phyloP scores from a whole-genome alignment of 2,888 invertebrate species.

The Chrysolina americana region DNA sequence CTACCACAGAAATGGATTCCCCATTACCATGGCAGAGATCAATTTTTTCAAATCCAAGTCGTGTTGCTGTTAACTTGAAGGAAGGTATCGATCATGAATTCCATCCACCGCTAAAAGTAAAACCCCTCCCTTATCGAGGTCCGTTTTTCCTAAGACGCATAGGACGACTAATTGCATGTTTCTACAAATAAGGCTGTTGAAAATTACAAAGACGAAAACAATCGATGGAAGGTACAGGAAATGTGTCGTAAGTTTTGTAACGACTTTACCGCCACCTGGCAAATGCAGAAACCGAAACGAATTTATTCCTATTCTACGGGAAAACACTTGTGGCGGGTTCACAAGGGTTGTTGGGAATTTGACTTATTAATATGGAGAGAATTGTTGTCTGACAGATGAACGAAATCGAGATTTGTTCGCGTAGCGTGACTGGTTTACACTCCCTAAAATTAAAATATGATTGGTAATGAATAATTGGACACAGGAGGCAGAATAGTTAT shows the following conservation, averaged over 20 bases:
- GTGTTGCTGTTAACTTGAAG: no score
- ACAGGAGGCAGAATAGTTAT: no score
- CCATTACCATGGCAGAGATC: no score
- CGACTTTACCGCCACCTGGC: conserved; percentile 64
- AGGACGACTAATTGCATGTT: background rate
- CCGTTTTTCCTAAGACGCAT: background rate
- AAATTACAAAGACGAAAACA: conserved; percentile 35
- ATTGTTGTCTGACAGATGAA: conserved; percentile 14
- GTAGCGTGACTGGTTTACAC: conserved; percentile 18
- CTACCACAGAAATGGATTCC: no score
- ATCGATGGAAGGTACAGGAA: conserved; percentile 46
- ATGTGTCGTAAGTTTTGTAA: conserved; percentile 52
- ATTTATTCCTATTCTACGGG: conserved; percentile 64
- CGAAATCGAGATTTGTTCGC: conserved; percentile 1
- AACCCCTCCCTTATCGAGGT: background rate
- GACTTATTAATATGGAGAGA: conserved; percentile 18
- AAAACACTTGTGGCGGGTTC: conserved; percentile 59
- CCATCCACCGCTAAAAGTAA: no score
- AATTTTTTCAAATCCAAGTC: no score
- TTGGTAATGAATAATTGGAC: background rate
- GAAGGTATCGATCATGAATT: no score
- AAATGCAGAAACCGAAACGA: conserved; percentile 64
- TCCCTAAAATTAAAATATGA: background rate
- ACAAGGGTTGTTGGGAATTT: conserved; percentile 56
- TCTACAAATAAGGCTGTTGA: background rate